Conservation (phyloP, 2,888 invertebrate genomes). For the Drosophila setosimentum region DNA sequence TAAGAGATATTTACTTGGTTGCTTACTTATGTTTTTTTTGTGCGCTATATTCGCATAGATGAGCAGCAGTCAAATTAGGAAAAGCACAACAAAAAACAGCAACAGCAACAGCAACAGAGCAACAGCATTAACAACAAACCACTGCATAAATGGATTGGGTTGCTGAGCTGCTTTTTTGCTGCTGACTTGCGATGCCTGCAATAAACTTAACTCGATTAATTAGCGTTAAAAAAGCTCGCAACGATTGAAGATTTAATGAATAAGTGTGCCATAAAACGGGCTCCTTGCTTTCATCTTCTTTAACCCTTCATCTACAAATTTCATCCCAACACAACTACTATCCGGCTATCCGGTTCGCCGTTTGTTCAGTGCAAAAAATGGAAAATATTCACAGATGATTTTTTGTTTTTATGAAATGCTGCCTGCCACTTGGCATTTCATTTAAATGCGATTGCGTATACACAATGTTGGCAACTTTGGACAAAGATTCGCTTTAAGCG, state of each 20-base stretch:
- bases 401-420: constrained; percentile 27
- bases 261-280: constrained; percentile 38
- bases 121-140: neutral
- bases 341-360: neutral
- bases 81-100: constrained; percentile 7
- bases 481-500: constrained; percentile 16
- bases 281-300: neutral
- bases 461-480: constrained; percentile 35
- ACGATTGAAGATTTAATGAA: constrained; percentile 61
- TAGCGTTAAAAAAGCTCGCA: constrained; percentile 57
- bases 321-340: neutral
- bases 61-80: constrained; percentile 27
- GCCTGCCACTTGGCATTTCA: constrained; percentile 34
- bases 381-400: constrained; percentile 3
- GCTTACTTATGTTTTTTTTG: neutral
- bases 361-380: constrained; percentile 20
- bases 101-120: neutral
- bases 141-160: constrained; percentile 37
- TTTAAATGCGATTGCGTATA: constrained; percentile 64
- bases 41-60: constrained; percentile 30
- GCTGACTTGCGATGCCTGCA: constrained; percentile 21
- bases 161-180: neutral
- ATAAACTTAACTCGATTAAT: constrained; percentile 66
- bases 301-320: neutral
- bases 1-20: neutral